Percentiles rank a stretch among this genome's conserved stretches.
These are phyloP conservation scores for Gibbula magus DNA, from an alignment of 2,888 invertebrate species.

Conservation along the genomic window DNA sequence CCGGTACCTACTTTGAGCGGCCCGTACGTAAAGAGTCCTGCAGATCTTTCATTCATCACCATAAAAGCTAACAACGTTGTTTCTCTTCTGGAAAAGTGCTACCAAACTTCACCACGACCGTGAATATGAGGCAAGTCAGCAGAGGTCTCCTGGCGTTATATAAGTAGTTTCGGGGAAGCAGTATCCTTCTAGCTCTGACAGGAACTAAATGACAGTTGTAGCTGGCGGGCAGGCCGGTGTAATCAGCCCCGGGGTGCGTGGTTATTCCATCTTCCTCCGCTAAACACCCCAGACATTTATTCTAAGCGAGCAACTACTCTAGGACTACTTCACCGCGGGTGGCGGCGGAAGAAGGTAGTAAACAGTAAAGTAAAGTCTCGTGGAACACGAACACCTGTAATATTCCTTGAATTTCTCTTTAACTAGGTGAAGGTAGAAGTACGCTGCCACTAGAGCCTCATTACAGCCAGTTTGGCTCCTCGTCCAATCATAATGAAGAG, in stretches of 20 bases:
- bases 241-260: not conserved
- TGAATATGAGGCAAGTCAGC: too few relatives aligned
- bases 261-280: not conserved
- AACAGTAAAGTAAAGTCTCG: not conserved
- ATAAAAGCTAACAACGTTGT: too few relatives aligned
- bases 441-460: not conserved
- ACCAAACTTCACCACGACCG: too few relatives aligned
- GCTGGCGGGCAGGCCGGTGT: not conserved
- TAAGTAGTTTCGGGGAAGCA: too few relatives aligned
- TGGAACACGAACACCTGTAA: not conserved
- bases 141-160: too few relatives aligned
- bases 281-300: not conserved
- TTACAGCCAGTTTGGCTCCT: not conserved
- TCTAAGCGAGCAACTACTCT: not conserved
- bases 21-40: too few relatives aligned
- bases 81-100: too few relatives aligned
- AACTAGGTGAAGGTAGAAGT: not conserved
- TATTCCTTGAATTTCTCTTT: not conserved
- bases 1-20: too few relatives aligned
- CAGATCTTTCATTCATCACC: too few relatives aligned
- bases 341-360: not conserved
- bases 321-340: not conserved
- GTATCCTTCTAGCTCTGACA: too few relatives aligned
- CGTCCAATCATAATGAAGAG: not conserved
- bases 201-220: too few relatives aligned